phyloP scores from a whole-genome alignment of 2,888 invertebrate species.

The Sphaeridia pumilis region DNA sequence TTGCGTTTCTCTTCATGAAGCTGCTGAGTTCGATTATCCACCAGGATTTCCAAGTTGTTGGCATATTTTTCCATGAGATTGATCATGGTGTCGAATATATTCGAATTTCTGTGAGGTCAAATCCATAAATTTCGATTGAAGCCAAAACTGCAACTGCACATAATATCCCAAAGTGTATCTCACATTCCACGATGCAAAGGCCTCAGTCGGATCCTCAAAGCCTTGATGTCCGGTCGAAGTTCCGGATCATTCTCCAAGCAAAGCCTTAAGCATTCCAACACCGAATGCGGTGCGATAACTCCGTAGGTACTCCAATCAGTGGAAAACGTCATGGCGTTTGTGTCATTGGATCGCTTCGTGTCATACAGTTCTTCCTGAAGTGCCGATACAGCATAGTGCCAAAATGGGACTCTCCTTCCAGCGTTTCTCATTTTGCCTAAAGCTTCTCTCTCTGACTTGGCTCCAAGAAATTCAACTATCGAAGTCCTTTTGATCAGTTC shows the following conservation, averaged over 20 bases:
- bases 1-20: conserved; percentile 92
- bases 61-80: conserved; percentile 97
- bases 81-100: conserved; percentile 97
- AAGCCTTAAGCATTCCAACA: conserved; percentile 28
- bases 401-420: background rate
- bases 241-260: conserved; percentile 76
- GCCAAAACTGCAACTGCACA: background rate
- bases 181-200: conserved; percentile 85
- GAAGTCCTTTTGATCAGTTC: conserved; percentile 61
- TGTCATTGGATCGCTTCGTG: too few species aligned
- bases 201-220: conserved; percentile 64
- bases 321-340: background rate
- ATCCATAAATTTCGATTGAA: conserved; percentile 11
- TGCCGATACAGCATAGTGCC: background rate
- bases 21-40: conserved; percentile 86
- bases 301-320: background rate
- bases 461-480: conserved; percentile 26
- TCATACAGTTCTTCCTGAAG: background rate
- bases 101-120: conserved; percentile 59
- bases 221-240: conserved; percentile 63
- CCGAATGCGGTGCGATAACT: background rate
- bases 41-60: conserved; percentile 82
- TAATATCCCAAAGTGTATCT: conserved; percentile 40
- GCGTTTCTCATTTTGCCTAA: background rate
- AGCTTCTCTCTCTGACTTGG: conserved; percentile 26